These are phyloP conservation scores for Brachionus asplanchnoidis DNA, from an alignment of 1,140 invertebrate species.

Conservation along the genomic window DNA sequence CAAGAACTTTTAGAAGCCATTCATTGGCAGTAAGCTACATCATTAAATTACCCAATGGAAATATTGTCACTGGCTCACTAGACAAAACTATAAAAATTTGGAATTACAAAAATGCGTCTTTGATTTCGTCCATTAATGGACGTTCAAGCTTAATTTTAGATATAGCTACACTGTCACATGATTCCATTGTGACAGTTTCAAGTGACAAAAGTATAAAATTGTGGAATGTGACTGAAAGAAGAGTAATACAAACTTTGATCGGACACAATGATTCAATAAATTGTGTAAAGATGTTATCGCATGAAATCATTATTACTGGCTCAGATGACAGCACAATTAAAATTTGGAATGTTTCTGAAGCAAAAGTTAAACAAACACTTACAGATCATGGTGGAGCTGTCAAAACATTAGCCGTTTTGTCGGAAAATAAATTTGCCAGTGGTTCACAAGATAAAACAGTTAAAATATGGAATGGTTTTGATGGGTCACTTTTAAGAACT, in stretches of 20 bases:
- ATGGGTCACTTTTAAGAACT: not conserved
- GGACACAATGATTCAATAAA: not conserved
- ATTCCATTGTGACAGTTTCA: too few species aligned
- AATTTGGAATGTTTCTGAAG: not conserved
- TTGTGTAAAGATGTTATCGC: not conserved
- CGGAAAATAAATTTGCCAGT: not conserved
- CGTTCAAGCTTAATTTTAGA: too few species aligned
- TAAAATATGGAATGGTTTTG: not conserved
- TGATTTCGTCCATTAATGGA: too few species aligned
- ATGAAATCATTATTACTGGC: not conserved
- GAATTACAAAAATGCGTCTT: not conserved
- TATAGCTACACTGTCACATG: too few species aligned
- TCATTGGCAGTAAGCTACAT: not conserved
- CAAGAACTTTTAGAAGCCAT: not conserved
- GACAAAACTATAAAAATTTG: conserved; percentile 17
- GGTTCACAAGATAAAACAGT: not conserved
- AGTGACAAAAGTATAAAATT: too few species aligned
- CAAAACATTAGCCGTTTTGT: not conserved
- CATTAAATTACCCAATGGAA: not conserved
- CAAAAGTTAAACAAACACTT: not conserved
- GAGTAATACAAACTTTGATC: not conserved
- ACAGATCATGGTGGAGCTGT: not conserved
- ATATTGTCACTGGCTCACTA: not conserved
- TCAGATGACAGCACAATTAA: not conserved
- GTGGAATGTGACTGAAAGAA: not conserved